Conservation (phyloP, 1,140 invertebrate genomes). For the Euwallacea similis region DNA sequence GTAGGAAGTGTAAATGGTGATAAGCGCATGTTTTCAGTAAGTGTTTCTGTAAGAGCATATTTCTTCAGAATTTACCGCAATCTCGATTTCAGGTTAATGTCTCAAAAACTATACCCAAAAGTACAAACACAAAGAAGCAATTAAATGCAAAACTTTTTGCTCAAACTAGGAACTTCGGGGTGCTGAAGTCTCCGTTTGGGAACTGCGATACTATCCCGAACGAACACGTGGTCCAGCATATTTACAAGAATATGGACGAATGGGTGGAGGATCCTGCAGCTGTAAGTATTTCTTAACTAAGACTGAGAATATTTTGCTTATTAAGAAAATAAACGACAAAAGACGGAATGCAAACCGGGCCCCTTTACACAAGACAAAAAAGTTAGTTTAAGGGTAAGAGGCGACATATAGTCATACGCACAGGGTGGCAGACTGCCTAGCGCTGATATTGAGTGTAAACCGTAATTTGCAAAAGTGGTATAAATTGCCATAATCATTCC, state of each 20-base stretch:
- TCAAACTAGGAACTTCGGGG: slow-evolving; percentile 14
- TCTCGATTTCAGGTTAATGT: slow-evolving; percentile 8
- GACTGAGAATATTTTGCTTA: too few species aligned
- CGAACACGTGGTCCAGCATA: slow-evolving; percentile 57
- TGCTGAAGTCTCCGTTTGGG: slow-evolving; percentile 42
- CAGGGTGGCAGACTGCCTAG: too few species aligned
- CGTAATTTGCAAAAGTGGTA: too few species aligned
- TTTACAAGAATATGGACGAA: slow-evolving; percentile 57
- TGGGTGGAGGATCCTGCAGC: slow-evolving; percentile 59
- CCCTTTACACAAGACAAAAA: too few species aligned
- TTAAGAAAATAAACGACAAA: too few species aligned
- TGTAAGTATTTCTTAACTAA: slow-evolving; percentile 55
- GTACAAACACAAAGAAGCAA: slow-evolving; percentile 12
- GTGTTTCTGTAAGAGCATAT: slow-evolving; percentile 5
- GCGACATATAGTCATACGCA: too few species aligned
- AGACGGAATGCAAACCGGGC: too few species aligned
- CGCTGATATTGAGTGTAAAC: too few species aligned
- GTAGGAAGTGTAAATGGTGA: slow-evolving; percentile 12
- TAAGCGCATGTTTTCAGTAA: slow-evolving; percentile 33
- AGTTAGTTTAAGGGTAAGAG: too few species aligned
- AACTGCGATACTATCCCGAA: slow-evolving; percentile 51
- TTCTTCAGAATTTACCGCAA: neutral
- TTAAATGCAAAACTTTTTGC: neutral
- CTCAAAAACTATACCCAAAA: slow-evolving; percentile 5
- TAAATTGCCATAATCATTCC: too few species aligned